Evolutionary conservation across 2,888 invertebrate species (phyloP).

Genomic region (Crossocerus cetratus): DNA sequence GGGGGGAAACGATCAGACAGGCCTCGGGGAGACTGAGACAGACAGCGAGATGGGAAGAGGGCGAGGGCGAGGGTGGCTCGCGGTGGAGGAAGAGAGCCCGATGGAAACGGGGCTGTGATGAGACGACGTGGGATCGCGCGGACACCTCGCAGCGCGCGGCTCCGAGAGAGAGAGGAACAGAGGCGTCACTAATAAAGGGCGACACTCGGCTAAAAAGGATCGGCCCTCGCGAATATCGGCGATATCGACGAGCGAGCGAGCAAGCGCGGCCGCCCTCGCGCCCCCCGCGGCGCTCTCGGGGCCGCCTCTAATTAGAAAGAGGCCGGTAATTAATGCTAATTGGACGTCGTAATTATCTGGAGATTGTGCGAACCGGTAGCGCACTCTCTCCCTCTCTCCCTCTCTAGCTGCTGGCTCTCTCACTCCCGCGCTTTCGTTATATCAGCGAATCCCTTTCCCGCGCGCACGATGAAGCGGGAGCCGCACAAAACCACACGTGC

Average conservation of each 20-base stretch:
- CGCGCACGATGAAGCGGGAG: too few species aligned
- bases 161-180: neutral
- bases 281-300: conserved; percentile 6
- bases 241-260: conserved; percentile 46
- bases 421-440: too few species aligned
- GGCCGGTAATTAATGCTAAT: conserved; percentile 67
- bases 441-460: too few species aligned
- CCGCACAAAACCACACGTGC: too few species aligned
- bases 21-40: too few species aligned
- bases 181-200: neutral
- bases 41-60: neutral
- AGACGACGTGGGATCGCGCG: neutral
- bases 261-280: too few species aligned
- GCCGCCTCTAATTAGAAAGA: conserved; percentile 63
- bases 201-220: neutral
- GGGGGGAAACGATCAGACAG: neutral
- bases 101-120: neutral
- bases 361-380: conserved; percentile 43
- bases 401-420: neutral
- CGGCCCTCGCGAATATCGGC: conserved; percentile 1
- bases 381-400: conserved; percentile 19
- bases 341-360: conserved; percentile 63
- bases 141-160: neutral
- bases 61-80: neutral
- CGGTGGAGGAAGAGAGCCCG: neutral